A percentile compares a stretch with the other conserved stretches of the same genome.
These are phyloP conservation scores for Salmo trutta DNA, from an alignment of 2,797 vertebrate species.

Conservation along the genomic window DNA sequence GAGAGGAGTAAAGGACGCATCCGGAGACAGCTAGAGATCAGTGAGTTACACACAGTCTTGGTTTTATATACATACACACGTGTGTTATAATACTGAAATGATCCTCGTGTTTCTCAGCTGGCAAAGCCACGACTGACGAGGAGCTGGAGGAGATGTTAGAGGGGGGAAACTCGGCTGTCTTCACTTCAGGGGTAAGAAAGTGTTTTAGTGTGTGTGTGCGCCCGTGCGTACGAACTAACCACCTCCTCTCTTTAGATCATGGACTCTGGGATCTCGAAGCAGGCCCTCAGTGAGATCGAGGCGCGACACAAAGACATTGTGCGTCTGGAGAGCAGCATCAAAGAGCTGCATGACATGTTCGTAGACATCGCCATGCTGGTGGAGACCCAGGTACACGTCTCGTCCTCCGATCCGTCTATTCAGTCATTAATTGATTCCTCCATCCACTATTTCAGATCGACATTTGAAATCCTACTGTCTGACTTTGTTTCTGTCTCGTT, in stretches of 20 bases:
- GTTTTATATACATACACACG: neutral
- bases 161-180: slow-evolving; percentile 90
- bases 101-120: slow-evolving; percentile 71
- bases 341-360: slow-evolving; percentile 97
- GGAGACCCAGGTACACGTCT: slow-evolving; percentile 76
- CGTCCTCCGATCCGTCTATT: neutral
- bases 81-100: neutral
- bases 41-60: slow-evolving; percentile 69
- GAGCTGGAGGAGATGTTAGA: slow-evolving; percentile 97
- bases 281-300: slow-evolving; percentile 96
- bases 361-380: slow-evolving; percentile 97
- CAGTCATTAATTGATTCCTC: neutral
- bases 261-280: slow-evolving; percentile 95
- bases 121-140: slow-evolving; percentile 91
- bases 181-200: slow-evolving; percentile 85
- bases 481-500: neutral
- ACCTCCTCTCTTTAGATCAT: slow-evolving; percentile 80
- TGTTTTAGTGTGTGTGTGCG: neutral
- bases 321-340: slow-evolving; percentile 95
- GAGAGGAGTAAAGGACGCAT: slow-evolving; percentile 97
- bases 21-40: slow-evolving; percentile 96
- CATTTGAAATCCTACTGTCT: slow-evolving; percentile 23
- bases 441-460: neutral
- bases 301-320: slow-evolving; percentile 96
- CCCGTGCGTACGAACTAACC: neutral